Evolutionary conservation across 1,140 invertebrate genomes (phyloP).

Genomic region (Xylocopa sonorina): DNA sequence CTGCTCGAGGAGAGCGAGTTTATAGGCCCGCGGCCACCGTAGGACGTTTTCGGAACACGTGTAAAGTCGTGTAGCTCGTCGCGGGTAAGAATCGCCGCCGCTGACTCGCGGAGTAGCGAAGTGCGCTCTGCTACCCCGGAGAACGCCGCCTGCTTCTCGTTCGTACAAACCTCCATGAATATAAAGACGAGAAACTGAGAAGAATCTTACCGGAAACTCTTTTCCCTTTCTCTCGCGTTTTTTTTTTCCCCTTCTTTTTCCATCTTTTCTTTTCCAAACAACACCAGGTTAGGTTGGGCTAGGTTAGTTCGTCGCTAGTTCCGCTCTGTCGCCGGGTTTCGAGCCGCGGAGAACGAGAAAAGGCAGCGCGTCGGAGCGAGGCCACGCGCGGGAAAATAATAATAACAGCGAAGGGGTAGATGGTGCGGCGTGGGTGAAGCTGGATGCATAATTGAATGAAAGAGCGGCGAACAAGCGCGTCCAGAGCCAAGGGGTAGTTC

Average conservation of each 20-base stretch:
- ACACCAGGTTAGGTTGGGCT: no score
- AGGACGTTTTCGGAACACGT: not conserved
- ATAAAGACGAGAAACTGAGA: not conserved
- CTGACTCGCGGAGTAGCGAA: not conserved
- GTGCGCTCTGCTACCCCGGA: no score
- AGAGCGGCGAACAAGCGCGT: conserved; percentile 59
- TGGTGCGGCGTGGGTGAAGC: conserved; percentile 32
- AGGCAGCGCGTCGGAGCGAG: conserved; percentile 8
- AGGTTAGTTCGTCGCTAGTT: no score
- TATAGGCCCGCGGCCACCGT: not conserved
- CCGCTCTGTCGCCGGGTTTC: not conserved
- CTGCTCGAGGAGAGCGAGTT: not conserved
- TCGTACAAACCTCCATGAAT: not conserved
- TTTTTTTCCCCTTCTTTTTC: no score
- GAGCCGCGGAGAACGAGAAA: conserved; percentile 25
- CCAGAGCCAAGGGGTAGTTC: conserved; percentile 58
- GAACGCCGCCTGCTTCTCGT: not conserved
- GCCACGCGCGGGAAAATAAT: conserved; percentile 57
- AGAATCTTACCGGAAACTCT: no score
- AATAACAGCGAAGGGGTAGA: conserved; percentile 51
- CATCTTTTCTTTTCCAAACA: no score
- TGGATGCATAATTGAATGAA: conserved; percentile 77
- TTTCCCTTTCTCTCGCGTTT: no score
- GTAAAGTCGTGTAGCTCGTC: not conserved
- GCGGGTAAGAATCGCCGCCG: not conserved